A percentile compares a stretch with the other conserved stretches of the same genome.
These are phyloP conservation scores for Leucoraja ocellata DNA, from an alignment of 2,797 vertebrate genomes.

Conservation along the genomic window DNA sequence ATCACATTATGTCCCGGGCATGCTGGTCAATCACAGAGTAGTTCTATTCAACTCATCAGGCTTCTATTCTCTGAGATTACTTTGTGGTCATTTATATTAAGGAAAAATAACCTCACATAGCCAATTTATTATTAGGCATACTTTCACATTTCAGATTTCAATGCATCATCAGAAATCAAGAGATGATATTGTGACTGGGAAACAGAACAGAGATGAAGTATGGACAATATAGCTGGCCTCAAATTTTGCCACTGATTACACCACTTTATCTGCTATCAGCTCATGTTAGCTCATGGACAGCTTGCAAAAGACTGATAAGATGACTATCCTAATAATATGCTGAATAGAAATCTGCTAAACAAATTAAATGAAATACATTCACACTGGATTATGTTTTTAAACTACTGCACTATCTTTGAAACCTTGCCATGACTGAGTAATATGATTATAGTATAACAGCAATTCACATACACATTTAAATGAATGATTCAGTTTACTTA, in stretches of 20 bases:
- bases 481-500: background rate
- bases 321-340: background rate
- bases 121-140: constrained; percentile 41
- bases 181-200: background rate
- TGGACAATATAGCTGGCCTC: background rate
- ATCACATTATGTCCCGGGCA: background rate
- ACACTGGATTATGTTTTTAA: background rate
- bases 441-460: background rate
- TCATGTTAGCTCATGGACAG: background rate
- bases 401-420: background rate
- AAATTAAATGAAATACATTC: background rate
- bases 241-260: background rate
- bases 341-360: background rate
- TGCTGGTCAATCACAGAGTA: constrained; percentile 55
- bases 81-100: constrained; percentile 44
- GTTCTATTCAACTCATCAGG: constrained; percentile 54
- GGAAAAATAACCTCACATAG: constrained; percentile 47
- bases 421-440: background rate
- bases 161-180: constrained; percentile 4
- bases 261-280: background rate
- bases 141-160: constrained; percentile 29
- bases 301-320: background rate
- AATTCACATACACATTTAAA: constrained; percentile 1
- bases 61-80: constrained; percentile 55
- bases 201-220: background rate